Base-by-base conservation (phyloP, 2,797 vertebrate genomes). In the Cossypha dichroa region DNA sequence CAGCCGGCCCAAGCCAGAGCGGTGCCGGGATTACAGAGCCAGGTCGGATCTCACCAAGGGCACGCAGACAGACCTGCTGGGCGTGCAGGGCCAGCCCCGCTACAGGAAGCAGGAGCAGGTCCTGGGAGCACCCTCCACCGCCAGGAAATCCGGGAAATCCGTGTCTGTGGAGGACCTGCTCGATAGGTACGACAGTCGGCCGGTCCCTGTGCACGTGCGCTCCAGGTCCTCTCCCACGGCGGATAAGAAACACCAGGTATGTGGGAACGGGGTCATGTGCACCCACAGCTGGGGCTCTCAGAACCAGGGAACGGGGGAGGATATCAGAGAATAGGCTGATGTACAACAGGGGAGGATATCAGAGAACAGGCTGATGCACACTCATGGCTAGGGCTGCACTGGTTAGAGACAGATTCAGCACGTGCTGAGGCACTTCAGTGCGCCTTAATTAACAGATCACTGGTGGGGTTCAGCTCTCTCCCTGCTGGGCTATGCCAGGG, bases 81-180 rank as follows among this genome's bases (percentile, higher is more conserved):
- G 55, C 14, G 17, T 23, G 33, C 91, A 34, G 34, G 68, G 62
- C 49, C 58, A 91, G 70, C 96, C 96, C 15, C 72, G 2, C 59
- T 75, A 77, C 13, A 83, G 79, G 82, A 95, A 52, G 64, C 56
- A 91, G 79, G 97, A 98, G 91, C 74, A 92, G 36, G 80, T 93
- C 67, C 96, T 98, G 36, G 92, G 97, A 81, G 96, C 95, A 31
- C 74, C 95, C 2, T 94, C 91, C 5, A 72, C 95, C 0, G 4
- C 88, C n/a, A 96, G 93, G 76, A 97, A 96, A 88, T 94, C 99
- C 0, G 98, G 98, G n/a, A 99, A 98, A 84, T 99, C 99, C 0
- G 98, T 98, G 43, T 99, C 99, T 1, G 98, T 98, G 1, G 99
- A 99, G 91, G 98, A 99, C 92, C 96, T 99, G 54, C 97, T 99